Conservation (phyloP, 2,888 invertebrate species). For the Sympetrum striolatum region DNA sequence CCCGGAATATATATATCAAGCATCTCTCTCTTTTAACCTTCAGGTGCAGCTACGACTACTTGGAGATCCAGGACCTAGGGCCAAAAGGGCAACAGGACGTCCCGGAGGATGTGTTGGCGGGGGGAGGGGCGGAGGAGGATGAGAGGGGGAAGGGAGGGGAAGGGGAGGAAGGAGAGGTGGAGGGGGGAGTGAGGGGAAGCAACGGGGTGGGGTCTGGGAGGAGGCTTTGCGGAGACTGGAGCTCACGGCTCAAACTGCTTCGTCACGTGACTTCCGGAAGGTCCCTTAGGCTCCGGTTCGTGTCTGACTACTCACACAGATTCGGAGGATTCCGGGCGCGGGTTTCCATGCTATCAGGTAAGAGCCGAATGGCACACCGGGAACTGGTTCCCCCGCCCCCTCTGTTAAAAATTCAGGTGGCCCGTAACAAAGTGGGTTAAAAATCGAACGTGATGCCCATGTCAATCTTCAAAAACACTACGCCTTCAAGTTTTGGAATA, state of each 20-base stretch:
- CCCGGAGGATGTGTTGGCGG: constrained; percentile 53
- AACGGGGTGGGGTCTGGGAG: constrained; percentile 23
- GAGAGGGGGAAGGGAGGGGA: constrained; percentile 9
- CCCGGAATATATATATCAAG: background rate
- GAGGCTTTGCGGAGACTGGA: constrained; percentile 77
- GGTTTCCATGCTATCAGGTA: constrained; percentile 76
- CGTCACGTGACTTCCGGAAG: constrained; percentile 70
- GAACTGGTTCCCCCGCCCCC: background rate
- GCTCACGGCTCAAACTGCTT: constrained; percentile 75
- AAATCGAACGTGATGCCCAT: background rate
- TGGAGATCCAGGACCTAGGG: constrained; percentile 68
- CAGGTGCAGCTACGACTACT: constrained; percentile 82
- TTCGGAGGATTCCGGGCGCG: constrained; percentile 77
- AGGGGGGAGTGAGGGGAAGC: constrained; percentile 50
- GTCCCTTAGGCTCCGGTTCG: constrained; percentile 71
- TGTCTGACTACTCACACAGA: constrained; percentile 79
- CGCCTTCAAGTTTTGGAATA: background rate
- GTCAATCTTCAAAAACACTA: background rate
- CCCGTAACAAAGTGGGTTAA: background rate
- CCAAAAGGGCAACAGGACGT: constrained; percentile 48
- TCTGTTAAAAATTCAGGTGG: background rate
- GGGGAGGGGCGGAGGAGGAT: constrained; percentile 32
- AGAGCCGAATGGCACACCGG: constrained; percentile 56
- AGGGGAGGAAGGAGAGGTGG: constrained; percentile 59
- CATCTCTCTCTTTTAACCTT: constrained; percentile 50